Percentiles rank a stretch among this genome's conserved stretches.
These are phyloP conservation scores for Gallinago stenura DNA, from an alignment of 2,797 vertebrate species.

Conservation along the genomic window DNA sequence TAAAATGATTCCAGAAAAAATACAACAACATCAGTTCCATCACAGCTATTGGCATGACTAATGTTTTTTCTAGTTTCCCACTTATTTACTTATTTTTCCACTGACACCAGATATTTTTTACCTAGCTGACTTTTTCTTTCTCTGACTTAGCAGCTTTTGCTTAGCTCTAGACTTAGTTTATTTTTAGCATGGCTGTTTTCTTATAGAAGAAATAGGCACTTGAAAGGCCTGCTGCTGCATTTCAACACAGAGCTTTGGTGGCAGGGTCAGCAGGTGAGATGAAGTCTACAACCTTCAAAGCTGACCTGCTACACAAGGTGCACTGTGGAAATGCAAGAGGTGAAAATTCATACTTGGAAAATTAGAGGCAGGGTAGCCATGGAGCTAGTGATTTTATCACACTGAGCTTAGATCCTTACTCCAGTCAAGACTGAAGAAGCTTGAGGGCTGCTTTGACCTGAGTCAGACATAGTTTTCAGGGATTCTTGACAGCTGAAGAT, in stretches of 20 bases:
- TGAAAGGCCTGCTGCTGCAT: neutral
- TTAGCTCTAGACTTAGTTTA: neutral
- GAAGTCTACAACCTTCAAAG: neutral
- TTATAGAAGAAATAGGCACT: neutral
- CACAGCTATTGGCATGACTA: neutral
- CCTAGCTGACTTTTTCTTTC: neutral
- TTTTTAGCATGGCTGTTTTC: slow-evolving; percentile 15
- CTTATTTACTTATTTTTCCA: neutral
- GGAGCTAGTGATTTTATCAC: neutral
- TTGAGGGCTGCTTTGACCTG: neutral
- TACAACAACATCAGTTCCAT: neutral
- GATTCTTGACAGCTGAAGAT: neutral
- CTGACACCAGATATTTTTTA: neutral
- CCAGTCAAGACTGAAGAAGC: neutral
- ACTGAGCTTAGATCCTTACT: neutral
- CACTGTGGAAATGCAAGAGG: neutral
- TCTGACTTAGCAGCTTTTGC: neutral
- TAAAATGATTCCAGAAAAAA: neutral
- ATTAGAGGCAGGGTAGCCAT: neutral
- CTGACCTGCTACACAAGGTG: neutral
- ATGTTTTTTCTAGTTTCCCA: neutral
- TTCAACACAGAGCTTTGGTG: neutral
- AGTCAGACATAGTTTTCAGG: neutral
- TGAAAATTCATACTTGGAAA: neutral
- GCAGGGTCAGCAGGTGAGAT: neutral